Conservation (phyloP, 2,797 vertebrate species). For the Pachyuromys duprasi region DNA sequence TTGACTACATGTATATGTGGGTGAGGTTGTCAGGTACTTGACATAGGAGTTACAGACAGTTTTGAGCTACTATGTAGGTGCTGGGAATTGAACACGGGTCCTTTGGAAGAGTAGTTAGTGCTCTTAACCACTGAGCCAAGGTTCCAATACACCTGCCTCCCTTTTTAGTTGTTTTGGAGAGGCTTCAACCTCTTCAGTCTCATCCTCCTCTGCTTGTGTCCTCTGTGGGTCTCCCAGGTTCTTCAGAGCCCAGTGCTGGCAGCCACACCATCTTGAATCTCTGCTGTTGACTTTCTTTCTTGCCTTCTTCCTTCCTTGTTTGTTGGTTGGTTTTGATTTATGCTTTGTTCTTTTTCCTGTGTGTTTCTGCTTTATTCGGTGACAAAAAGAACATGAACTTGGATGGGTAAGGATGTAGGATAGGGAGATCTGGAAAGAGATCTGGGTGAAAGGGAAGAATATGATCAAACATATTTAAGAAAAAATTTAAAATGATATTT, state of each 20-base stretch:
- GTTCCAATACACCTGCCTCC: too few relatives aligned
- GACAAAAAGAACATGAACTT: neutral
- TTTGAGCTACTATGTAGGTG: too few relatives aligned
- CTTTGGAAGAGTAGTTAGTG: too few relatives aligned
- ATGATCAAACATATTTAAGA: neutral
- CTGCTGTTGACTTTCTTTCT: neutral
- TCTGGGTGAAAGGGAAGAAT: neutral
- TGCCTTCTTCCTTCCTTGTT: neutral
- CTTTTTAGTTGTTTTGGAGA: neutral
- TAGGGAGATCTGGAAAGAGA: neutral
- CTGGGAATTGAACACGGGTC: too few relatives aligned
- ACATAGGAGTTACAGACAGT: too few relatives aligned
- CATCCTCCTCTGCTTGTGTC: neutral
- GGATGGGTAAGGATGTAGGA: neutral
- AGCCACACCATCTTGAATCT: neutral
- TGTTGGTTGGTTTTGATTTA: neutral
- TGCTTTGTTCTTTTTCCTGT: neutral
- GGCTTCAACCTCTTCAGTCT: neutral
- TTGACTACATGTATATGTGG: too few relatives aligned
- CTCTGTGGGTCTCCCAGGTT: neutral
- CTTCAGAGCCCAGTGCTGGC: neutral
- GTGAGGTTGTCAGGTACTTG: too few relatives aligned
- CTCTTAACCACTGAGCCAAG: too few relatives aligned
- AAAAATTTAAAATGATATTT: neutral
- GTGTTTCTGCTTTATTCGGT: neutral